phyloP scores from a whole-genome alignment of 2,797 vertebrate species.

The Sebastiscus tertius region DNA sequence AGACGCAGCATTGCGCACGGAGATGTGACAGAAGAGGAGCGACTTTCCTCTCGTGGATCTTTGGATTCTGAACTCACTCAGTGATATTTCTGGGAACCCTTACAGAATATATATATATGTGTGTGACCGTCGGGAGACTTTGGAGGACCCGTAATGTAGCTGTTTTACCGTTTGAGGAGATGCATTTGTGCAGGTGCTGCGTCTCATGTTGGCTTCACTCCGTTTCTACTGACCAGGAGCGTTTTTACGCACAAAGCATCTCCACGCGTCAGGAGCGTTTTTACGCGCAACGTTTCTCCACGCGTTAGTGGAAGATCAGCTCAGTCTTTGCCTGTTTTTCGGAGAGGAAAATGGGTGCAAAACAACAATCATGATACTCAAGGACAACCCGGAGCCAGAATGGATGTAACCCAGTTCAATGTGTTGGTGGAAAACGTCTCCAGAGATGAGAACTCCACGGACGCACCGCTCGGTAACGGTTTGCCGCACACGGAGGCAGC shows the following conservation, averaged over 20 bases:
- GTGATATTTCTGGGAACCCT: conserved; percentile 1
- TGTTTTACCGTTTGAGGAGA: background rate
- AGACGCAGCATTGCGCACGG: conserved; percentile 59
- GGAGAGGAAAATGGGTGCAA: background rate
- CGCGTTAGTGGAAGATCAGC: conserved; percentile 3
- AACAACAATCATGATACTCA: conserved; percentile 66
- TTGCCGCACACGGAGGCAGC: conserved; percentile 73
- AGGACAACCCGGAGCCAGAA: conserved; percentile 58
- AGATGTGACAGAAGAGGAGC: conserved; percentile 9
- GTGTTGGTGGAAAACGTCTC: conserved; percentile 72
- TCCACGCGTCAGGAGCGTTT: conserved; percentile 14
- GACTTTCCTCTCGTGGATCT: background rate
- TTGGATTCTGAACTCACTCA: background rate
- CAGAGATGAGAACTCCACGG: conserved; percentile 67
- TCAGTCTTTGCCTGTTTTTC: background rate
- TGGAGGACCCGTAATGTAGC: conserved; percentile 2
- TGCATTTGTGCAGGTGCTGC: background rate
- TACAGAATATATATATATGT: too few species aligned
- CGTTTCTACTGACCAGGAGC: conserved; percentile 10
- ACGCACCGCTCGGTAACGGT: conserved; percentile 40
- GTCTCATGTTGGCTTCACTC: background rate
- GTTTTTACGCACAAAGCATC: conserved; percentile 46
- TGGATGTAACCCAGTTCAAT: conserved; percentile 77
- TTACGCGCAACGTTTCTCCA: conserved; percentile 41
- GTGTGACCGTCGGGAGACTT: background rate